phyloP scores from a whole-genome alignment of 1,140 invertebrate species.

The Listronotus bonariensis region DNA sequence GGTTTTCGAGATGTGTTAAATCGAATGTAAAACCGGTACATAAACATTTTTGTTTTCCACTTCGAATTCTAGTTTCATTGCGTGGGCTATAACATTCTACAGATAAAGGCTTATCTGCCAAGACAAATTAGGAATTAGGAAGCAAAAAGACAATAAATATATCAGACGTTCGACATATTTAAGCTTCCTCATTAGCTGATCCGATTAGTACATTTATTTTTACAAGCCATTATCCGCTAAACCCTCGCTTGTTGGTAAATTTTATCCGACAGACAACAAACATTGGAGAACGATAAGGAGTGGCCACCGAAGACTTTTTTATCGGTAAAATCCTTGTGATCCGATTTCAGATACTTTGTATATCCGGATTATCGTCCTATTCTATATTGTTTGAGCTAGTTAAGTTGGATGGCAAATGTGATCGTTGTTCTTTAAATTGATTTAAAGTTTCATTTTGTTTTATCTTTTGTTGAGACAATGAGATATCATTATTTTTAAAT shows the following conservation, averaged over 20 bases:
- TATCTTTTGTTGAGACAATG: too few relatives aligned
- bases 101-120: too few relatives aligned
- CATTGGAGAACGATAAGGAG: conserved; percentile 25
- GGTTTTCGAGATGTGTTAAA: too few relatives aligned
- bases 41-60: too few relatives aligned
- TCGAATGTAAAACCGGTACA: too few relatives aligned
- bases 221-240: conserved; percentile 29
- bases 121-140: conserved; percentile 16
- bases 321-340: conserved; percentile 19
- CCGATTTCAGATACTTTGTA: conserved; percentile 21
- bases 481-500: too few relatives aligned
- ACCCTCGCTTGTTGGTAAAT: conserved; percentile 6
- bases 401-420: too few relatives aligned
- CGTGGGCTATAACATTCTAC: too few relatives aligned
- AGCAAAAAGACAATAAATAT: conserved; percentile 18
- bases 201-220: conserved; percentile 28
- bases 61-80: too few relatives aligned
- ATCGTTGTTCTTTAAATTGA: too few relatives aligned
- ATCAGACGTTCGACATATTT: conserved; percentile 14
- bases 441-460: too few relatives aligned
- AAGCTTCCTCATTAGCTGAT: conserved; percentile 29
- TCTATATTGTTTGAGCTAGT: conserved; percentile 5
- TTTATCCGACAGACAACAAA: conserved; percentile 26
- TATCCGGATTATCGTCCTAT: conserved; percentile 16
- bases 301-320: conserved; percentile 21